These are phyloP conservation scores for Perognathus longimembris DNA, from an alignment of 2,113 vertebrate species.

Conservation along the genomic window DNA sequence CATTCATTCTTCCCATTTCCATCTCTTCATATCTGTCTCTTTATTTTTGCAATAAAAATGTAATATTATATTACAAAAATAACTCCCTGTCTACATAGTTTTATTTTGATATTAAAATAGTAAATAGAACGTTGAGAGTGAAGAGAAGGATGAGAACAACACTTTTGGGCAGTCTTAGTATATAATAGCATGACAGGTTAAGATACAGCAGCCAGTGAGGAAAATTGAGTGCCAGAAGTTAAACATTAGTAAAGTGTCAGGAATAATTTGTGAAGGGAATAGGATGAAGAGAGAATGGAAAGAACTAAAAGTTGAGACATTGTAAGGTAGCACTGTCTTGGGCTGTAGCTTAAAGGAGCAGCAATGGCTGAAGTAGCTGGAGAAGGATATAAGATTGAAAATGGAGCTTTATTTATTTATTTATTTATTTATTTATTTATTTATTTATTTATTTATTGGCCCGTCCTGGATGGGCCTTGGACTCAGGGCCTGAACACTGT, in stretches of 20 bases:
- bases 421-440: too few species aligned
- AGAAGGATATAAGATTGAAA: neutral
- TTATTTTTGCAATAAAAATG: neutral
- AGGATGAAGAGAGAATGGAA: neutral
- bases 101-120: conserved; percentile 7
- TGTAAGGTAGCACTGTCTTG: neutral
- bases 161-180: neutral
- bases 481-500: too few species aligned
- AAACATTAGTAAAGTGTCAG: neutral
- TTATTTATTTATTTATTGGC: too few species aligned
- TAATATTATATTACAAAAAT: too few species aligned
- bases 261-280: neutral
- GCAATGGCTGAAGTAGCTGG: neutral
- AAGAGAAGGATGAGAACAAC: conserved; percentile 13
- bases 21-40: conserved; percentile 25
- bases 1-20: neutral
- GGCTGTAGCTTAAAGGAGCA: neutral
- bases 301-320: conserved; percentile 16
- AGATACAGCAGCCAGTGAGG: neutral
- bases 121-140: neutral
- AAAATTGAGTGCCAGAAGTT: neutral
- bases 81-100: neutral
- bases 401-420: too few species aligned
- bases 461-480: too few species aligned
- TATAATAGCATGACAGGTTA: neutral